A percentile compares a stretch with the other conserved stretches of the same genome.
Evolutionary conservation across 2,888 invertebrate species (phyloP).

Genomic region (Ophonus ardosiacus): DNA sequence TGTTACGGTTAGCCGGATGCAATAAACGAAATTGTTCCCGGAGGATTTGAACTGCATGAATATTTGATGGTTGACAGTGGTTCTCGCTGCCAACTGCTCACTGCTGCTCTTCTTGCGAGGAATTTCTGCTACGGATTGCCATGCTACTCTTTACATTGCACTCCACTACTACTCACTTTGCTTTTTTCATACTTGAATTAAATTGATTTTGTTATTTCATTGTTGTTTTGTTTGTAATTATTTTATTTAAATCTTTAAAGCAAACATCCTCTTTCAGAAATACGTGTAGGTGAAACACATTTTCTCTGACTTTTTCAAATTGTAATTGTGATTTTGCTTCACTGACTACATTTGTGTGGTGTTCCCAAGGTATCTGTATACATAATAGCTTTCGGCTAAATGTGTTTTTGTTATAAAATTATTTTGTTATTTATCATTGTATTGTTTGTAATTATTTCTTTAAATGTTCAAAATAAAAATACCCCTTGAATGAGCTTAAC

Average conservation of each 20-base stretch:
- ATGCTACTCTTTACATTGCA: neutral
- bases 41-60: conserved; percentile 57
- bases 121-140: conserved; percentile 22
- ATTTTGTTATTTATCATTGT: too few relatives aligned
- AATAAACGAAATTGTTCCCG: conserved; percentile 59
- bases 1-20: conserved; percentile 54
- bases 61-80: conserved; percentile 56
- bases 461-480: too few relatives aligned
- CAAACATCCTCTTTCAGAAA: neutral
- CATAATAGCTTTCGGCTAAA: too few relatives aligned
- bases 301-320: neutral
- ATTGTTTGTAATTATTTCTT: too few relatives aligned
- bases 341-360: too few relatives aligned
- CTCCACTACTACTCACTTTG: neutral
- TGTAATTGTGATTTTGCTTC: too few relatives aligned
- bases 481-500: too few relatives aligned
- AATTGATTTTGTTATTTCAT: conserved; percentile 30
- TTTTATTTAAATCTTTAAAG: conserved; percentile 28
- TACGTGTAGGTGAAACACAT: neutral
- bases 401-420: too few relatives aligned
- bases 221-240: conserved; percentile 22
- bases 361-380: too few relatives aligned
- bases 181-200: conserved; percentile 7
- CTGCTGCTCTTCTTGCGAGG: neutral
- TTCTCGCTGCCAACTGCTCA: conserved; percentile 26